Percentiles rank a stretch among this genome's conserved stretches.
phyloP scores from a whole-genome alignment of 2,888 invertebrate species.

The Limenitis camilla region DNA sequence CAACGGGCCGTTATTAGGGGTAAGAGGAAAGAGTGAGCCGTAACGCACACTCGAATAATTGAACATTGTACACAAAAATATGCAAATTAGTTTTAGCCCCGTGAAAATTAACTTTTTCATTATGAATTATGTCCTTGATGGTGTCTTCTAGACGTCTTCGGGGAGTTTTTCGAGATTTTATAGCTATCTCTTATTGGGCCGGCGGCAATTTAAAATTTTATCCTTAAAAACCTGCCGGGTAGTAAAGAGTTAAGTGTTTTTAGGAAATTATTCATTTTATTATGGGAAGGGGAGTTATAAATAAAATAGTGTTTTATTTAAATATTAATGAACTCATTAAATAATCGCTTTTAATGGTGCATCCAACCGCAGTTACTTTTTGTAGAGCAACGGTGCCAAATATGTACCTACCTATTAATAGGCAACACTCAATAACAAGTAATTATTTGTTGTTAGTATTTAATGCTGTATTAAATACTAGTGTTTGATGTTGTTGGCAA shows the following conservation, averaged over 20 bases:
- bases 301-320: too few relatives aligned
- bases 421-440: too few relatives aligned
- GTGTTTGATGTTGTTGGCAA: too few relatives aligned
- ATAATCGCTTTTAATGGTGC: too few relatives aligned
- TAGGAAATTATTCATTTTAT: neutral
- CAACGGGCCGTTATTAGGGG: conserved; percentile 50
- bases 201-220: conserved; percentile 37
- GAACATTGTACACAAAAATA: conserved; percentile 64
- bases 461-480: too few relatives aligned
- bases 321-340: too few relatives aligned
- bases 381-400: too few relatives aligned
- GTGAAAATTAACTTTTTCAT: conserved; percentile 74
- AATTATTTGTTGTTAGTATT: too few relatives aligned
- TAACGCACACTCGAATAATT: conserved; percentile 61
- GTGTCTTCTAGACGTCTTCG: conserved; percentile 59
- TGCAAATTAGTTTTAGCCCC: conserved; percentile 62
- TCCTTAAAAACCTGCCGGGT: conserved; percentile 31
- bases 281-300: too few relatives aligned
- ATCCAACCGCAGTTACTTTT: too few relatives aligned
- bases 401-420: too few relatives aligned
- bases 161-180: conserved; percentile 72
- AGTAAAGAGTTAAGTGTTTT: conserved; percentile 45
- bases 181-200: conserved; percentile 34
- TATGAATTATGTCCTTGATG: conserved; percentile 70
- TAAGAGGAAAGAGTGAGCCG: conserved; percentile 49